phyloP scores from a whole-genome alignment of 2,113 vertebrate genomes.

The Pavo muticus region DNA sequence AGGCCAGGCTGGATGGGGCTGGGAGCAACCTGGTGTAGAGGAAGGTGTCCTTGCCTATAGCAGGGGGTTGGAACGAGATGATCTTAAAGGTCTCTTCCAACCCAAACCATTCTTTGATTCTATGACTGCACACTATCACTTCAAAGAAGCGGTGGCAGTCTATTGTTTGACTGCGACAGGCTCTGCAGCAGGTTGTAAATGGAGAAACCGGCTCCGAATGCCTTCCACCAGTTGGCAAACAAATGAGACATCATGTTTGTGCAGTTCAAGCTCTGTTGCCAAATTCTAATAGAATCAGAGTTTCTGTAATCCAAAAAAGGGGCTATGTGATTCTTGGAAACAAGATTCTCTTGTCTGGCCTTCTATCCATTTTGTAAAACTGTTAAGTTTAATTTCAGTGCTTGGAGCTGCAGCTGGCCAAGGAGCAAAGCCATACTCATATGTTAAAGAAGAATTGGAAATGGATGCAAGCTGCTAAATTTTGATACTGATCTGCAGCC shows the following conservation, averaged over 20 bases:
- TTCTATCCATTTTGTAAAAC: slow-evolving; percentile 68
- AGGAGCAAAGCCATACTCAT: slow-evolving; percentile 53
- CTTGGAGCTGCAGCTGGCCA: slow-evolving; percentile 59
- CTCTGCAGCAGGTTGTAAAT: neutral
- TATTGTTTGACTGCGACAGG: neutral
- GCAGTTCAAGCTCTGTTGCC: slow-evolving; percentile 32
- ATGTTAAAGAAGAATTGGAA: slow-evolving; percentile 59
- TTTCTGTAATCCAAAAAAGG: slow-evolving; percentile 44
- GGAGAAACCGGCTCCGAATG: neutral
- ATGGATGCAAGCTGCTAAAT: slow-evolving; percentile 56
- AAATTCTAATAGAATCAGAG: slow-evolving; percentile 58
- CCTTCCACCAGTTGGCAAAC: slow-evolving; percentile 56
- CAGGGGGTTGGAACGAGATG: no score
- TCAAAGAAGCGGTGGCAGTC: neutral
- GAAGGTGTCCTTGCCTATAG: no score
- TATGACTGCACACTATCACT: accelerated
- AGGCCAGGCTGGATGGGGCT: no score
- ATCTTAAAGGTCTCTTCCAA: no score
- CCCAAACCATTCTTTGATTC: no score
- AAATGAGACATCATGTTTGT: slow-evolving; percentile 52
- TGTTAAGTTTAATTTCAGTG: slow-evolving; percentile 63
- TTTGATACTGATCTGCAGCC: slow-evolving; percentile 56
- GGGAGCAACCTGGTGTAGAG: no score
- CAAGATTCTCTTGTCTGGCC: slow-evolving; percentile 59
- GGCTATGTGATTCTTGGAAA: slow-evolving; percentile 60